Evolutionary conservation across 2,797 vertebrate species (phyloP).

Genomic region (Chloroceryle inda): DNA sequence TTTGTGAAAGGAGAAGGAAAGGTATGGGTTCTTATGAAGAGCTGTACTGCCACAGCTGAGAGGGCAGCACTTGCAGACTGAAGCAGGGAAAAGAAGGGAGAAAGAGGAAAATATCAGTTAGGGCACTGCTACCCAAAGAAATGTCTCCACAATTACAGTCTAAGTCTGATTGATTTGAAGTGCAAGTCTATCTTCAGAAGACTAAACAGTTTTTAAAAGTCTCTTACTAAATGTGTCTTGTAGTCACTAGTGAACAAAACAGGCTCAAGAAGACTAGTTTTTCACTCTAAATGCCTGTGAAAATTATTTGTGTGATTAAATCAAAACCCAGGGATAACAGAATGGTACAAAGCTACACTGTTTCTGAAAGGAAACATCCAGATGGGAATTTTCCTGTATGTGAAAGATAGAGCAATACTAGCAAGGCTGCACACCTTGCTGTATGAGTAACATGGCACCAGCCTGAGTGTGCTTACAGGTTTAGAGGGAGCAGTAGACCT

Average conservation of each 20-base stretch:
- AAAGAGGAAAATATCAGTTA: not conserved
- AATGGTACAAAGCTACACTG: not conserved
- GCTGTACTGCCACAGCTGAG: not conserved
- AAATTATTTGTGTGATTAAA: not conserved
- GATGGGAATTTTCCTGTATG: not conserved
- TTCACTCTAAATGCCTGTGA: not conserved
- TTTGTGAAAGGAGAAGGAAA: not conserved
- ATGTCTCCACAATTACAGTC: not conserved
- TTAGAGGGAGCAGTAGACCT: not conserved
- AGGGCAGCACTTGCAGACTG: not conserved
- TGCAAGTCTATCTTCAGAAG: not conserved
- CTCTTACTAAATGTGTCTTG: not conserved
- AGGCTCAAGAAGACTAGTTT: not conserved
- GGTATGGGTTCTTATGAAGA: not conserved
- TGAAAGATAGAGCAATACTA: not conserved
- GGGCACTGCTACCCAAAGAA: not conserved
- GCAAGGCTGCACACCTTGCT: not conserved
- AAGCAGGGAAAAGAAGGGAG: not conserved
- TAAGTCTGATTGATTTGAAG: not conserved
- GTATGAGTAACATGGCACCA: not conserved
- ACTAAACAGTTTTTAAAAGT: not conserved
- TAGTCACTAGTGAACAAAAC: not conserved
- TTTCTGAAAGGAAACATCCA: not conserved
- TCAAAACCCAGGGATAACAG: not conserved
- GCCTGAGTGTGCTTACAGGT: not conserved